A percentile compares a stretch with the other conserved stretches of the same genome.
Conservation (phyloP, 2,888 invertebrate species). For the Anagyrus pseudococci region DNA sequence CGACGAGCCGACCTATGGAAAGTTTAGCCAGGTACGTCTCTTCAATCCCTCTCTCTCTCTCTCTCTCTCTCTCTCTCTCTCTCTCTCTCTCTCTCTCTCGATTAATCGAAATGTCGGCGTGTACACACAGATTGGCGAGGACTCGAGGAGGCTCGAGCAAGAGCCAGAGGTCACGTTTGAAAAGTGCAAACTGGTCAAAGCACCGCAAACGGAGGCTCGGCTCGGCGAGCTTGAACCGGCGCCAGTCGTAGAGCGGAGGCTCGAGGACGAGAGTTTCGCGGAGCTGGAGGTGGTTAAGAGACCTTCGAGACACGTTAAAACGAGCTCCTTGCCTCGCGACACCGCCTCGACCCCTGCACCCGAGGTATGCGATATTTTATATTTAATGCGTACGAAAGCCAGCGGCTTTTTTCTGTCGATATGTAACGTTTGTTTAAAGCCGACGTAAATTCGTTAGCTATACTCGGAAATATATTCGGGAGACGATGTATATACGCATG, state of each 20-base stretch:
- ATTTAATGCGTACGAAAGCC: neutral
- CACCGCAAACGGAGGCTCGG: conserved; percentile 58
- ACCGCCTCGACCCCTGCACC: conserved; percentile 10
- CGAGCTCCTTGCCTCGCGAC: conserved; percentile 26
- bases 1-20: conserved; percentile 21
- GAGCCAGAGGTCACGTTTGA: neutral
- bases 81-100: no score
- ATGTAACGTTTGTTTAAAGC: no score
- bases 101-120: neutral
- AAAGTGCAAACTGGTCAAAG: no score
- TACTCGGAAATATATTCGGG: no score
- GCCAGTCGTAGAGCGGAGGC: neutral
- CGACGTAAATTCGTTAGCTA: no score
- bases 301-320: conserved; percentile 26
- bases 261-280: neutral
- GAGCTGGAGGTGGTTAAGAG: conserved; percentile 11
- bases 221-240: neutral
- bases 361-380: conserved; percentile 12
- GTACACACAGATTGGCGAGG: conserved; percentile 16
- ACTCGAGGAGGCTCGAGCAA: conserved; percentile 13
- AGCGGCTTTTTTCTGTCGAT: no score
- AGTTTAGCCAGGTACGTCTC: conserved; percentile 28
- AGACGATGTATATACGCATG: no score
- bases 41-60: no score
- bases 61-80: no score